These are phyloP conservation scores for Melinaea marsaeus DNA, from an alignment of 2,888 invertebrate species.

Conservation along the genomic window DNA sequence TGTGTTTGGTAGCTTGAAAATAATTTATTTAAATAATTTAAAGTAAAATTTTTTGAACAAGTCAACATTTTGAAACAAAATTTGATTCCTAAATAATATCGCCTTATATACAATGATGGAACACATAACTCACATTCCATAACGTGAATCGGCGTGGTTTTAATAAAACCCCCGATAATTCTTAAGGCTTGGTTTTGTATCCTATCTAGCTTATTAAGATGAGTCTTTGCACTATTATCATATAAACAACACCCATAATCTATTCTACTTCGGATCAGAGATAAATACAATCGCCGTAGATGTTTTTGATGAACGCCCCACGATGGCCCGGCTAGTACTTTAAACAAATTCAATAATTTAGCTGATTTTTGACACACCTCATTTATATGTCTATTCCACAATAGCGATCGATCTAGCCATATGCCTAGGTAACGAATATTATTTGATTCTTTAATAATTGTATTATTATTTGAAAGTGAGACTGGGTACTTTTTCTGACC, in stretches of 20 bases:
- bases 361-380: too few species aligned
- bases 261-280: slow-evolving; percentile 18
- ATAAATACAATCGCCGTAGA: slow-evolving; percentile 18
- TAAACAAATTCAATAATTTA: too few species aligned
- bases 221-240: slow-evolving; percentile 14
- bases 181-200: slow-evolving; percentile 22
- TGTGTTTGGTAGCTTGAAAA: too few species aligned
- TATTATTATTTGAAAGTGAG: too few species aligned
- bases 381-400: too few species aligned
- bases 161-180: slow-evolving; percentile 24
- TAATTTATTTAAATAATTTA: too few species aligned
- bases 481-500: too few species aligned
- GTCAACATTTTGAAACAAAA: too few species aligned
- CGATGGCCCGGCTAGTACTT: slow-evolving; percentile 12
- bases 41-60: too few species aligned
- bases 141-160: slow-evolving; percentile 20
- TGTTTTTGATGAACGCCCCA: slow-evolving; percentile 24
- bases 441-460: too few species aligned
- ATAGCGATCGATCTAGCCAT: too few species aligned
- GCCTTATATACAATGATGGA: slow-evolving; percentile 18
- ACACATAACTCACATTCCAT: slow-evolving; percentile 24
- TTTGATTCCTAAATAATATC: slow-evolving; percentile 21
- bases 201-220: slow-evolving; percentile 20
- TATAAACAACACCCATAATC: slow-evolving; percentile 23
- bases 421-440: too few species aligned